Evolutionary conservation across 2,797 vertebrate genomes (phyloP), one percentile per base, ranked within the genome.

Genomic region (Etheostoma perlongum): DNA sequence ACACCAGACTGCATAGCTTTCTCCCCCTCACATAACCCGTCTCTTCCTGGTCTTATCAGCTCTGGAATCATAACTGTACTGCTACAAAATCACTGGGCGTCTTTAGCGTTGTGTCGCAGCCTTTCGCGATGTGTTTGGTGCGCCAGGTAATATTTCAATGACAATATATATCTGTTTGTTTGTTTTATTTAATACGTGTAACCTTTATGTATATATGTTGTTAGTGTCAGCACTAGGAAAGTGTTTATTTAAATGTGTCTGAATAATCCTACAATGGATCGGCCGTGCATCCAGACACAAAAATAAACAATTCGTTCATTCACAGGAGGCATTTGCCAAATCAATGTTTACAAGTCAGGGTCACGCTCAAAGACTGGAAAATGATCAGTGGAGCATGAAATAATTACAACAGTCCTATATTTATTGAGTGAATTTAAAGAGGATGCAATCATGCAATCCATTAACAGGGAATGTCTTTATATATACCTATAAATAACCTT

Each of bases 1-100:
- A 81, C 90, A 91, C 89, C 76, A 86, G 42, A 8, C 64, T 53
- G 69, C 58, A 6, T 72, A 57, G 60, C 72, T 72, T 75, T 11
- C 48, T 30, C 11, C 21, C 27, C 13, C 15, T 13, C 60, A 58
- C 27, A 60, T 40, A 62, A 66, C 52, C 70, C 23, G 47, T 42
- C 27, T 42, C 55, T 68, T 52, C 54, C 33, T 48, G 33, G 11
- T 58, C 53, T 60, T 27, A 60, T 74, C 48, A 4, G 19, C 57
- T 21, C 74, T 77, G 42, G 30, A 47, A 73, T 77, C 21, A 44
- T 61, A 25, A 42, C 63, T 47, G 44, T 27, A 6, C 44, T 9
- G 40, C 14, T 59, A 36, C 62, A 40, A 11, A 40, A 40, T 3
- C 36, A 40, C 36, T 40, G 36, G 9, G 36, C 10, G 36, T 40